These are phyloP conservation scores for Agrotis puta DNA, from an alignment of 2,888 invertebrate genomes.

Conservation along the genomic window DNA sequence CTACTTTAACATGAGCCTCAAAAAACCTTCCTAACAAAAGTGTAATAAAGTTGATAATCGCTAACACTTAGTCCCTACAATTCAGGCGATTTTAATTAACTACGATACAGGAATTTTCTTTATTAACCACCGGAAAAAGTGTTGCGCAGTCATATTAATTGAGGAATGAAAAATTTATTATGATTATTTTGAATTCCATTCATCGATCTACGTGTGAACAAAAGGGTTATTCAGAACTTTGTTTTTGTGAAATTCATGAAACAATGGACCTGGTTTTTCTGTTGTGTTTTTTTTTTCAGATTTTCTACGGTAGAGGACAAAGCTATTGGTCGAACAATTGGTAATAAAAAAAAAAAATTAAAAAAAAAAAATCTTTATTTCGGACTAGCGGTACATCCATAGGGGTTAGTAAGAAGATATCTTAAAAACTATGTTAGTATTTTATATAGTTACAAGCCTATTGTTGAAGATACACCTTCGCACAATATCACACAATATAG, in stretches of 20 bases:
- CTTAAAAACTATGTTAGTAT: too few relatives aligned
- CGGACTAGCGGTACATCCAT: too few relatives aligned
- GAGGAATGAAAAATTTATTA: conserved; percentile 70
- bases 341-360: too few relatives aligned
- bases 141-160: conserved; percentile 76
- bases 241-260: conserved; percentile 36
- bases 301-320: conserved; percentile 26
- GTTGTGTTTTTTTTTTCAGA: conserved; percentile 26
- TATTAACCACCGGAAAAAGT: conserved; percentile 79
- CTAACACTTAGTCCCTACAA: conserved; percentile 61
- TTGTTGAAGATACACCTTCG: too few relatives aligned
- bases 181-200: conserved; percentile 59
- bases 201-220: conserved; percentile 42
- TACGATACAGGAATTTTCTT: conserved; percentile 81
- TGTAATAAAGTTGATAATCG: conserved; percentile 27
- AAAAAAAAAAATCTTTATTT: too few relatives aligned
- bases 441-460: too few relatives aligned
- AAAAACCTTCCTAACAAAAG: too few relatives aligned
- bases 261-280: conserved; percentile 34
- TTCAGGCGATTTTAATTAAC: conserved; percentile 84
- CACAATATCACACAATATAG: too few relatives aligned
- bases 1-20: too few relatives aligned
- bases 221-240: conserved; percentile 39
- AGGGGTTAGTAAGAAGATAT: too few relatives aligned
- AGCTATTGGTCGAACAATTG: conserved; percentile 27